phyloP scores from a whole-genome alignment of 2,797 vertebrate species.

The Atherinosoma microstoma region DNA sequence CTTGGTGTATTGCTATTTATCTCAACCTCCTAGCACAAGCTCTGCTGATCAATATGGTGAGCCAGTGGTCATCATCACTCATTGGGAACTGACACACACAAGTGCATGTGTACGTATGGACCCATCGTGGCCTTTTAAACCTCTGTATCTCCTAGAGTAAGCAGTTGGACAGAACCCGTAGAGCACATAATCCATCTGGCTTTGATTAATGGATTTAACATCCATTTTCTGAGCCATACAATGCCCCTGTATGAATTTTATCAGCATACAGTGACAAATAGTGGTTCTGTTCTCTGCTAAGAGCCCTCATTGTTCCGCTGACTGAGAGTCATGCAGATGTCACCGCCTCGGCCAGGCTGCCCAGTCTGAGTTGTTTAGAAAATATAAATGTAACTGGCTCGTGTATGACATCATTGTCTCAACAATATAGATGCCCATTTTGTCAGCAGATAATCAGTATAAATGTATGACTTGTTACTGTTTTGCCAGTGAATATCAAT shows the following conservation, averaged over 20 bases:
- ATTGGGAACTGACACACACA: conserved; percentile 64
- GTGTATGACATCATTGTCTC: conserved; percentile 78
- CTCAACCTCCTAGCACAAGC: conserved; percentile 45
- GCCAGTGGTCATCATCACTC: conserved; percentile 74
- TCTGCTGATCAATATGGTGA: conserved; percentile 74
- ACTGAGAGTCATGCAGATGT: conserved; percentile 77
- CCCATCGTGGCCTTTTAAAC: conserved; percentile 67
- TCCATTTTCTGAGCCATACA: conserved; percentile 78
- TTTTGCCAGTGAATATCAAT: conserved; percentile 58
- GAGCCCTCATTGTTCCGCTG: conserved; percentile 81
- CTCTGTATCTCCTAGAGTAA: conserved; percentile 67
- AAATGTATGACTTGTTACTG: conserved; percentile 75
- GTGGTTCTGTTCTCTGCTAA: conserved; percentile 84
- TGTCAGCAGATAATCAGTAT: conserved; percentile 70
- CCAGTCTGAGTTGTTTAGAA: conserved; percentile 72
- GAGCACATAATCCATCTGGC: conserved; percentile 75
- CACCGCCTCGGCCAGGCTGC: conserved; percentile 68
- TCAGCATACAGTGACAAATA: conserved; percentile 86
- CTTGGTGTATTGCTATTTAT: conserved; percentile 56
- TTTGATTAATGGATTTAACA: conserved; percentile 80
- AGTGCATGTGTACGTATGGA: conserved; percentile 51
- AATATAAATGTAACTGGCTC: conserved; percentile 77
- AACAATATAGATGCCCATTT: conserved; percentile 72
- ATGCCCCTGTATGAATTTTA: conserved; percentile 81
- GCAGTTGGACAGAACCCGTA: conserved; percentile 60